Percentiles rank a stretch among this genome's conserved stretches.
phyloP scores from a whole-genome alignment of 1,140 invertebrate species.

The Zelostemma sp. region DNA sequence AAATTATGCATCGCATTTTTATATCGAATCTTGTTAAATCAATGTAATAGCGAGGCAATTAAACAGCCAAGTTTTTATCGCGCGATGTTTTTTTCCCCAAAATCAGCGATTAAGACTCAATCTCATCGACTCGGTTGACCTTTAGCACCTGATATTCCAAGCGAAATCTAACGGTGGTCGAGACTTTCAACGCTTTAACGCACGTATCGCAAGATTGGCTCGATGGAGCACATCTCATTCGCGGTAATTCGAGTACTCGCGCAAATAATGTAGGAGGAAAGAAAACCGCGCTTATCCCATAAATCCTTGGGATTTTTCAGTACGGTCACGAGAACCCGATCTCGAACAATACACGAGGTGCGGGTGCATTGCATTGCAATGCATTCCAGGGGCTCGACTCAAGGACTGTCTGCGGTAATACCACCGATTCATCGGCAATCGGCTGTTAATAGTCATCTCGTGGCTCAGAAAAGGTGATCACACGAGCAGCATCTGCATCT shows the following conservation, averaged over 20 bases:
- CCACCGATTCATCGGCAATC: conserved; percentile 29
- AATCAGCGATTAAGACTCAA: no score
- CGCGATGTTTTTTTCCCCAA: no score
- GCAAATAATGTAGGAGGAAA: conserved; percentile 42
- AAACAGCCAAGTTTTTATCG: no score
- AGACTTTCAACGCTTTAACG: conserved; percentile 32
- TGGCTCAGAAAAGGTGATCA: not conserved
- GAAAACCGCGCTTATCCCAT: conserved; percentile 45
- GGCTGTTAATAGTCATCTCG: conserved; percentile 35
- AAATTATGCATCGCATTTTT: conserved; percentile 18
- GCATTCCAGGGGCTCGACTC: conserved; percentile 53
- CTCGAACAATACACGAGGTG: conserved; percentile 46
- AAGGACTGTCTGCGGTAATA: conserved; percentile 39
- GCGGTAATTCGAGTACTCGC: conserved; percentile 42
- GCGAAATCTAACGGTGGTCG: not conserved
- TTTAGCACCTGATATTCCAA: not conserved
- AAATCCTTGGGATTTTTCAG: conserved; percentile 50
- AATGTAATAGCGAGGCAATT: no score
- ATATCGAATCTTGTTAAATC: conserved; percentile 3
- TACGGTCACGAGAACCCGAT: conserved; percentile 48
- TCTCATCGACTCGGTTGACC: no score
- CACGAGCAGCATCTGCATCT: no score
- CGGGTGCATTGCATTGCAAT: conserved; percentile 41
- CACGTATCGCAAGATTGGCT: conserved; percentile 23
- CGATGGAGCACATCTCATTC: conserved; percentile 3